Evolutionary conservation across 2,888 invertebrate genomes (phyloP), one percentile per base, ranked within the genome.

Genomic region (Metacarcinus magister): DNA sequence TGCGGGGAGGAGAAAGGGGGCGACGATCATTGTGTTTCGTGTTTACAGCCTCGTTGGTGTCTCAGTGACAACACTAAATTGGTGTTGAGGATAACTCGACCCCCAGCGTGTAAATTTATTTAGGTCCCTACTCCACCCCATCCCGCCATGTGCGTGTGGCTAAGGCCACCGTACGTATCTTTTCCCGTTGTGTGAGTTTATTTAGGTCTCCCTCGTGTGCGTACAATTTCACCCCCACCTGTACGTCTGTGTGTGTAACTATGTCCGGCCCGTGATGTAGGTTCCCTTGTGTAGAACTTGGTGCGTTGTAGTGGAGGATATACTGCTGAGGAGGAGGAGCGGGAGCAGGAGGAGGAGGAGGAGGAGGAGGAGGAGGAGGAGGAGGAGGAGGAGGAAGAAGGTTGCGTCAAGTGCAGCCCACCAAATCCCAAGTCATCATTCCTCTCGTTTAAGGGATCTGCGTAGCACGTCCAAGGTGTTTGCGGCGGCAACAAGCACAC

Each of bases 11-110:
- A 67, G 67, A n/a, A n/a, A 67, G n/a, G 3, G 67, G 67, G 8
- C 67, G 7, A 23, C n/a, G n/a, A 0, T n/a, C n/a, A 67, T 67
- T 67, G 67, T 67, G 67, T 67, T 67, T 67, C 19, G 23, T 67
- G 67, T 67, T 67, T 67, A 67, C 67, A 67, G 67, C n/a, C 67
- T 67, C 67, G 67, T n/a, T n/a, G 67, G 67, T 67, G 67, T 67
- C 67, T 67, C 23, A 8, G 67, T 67, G 67, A 67, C 67, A 67
- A 67, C 67, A n/a, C n/a, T 67, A 67, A 67, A 67, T 67, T 67
- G 67, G 67, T 67, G 67, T n/a, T 67, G n/a, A 67, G 8, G n/a
- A 67, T n/a, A 67, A 67, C 19, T n/a, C 67, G 67, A 23, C 5
- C 67, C 54, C 67, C 67, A 2, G 23, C 23, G 67, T 67, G 67